Conservation (phyloP, 35 echinoderm and acorn worm species). For the Anneissia japonica region DNA sequence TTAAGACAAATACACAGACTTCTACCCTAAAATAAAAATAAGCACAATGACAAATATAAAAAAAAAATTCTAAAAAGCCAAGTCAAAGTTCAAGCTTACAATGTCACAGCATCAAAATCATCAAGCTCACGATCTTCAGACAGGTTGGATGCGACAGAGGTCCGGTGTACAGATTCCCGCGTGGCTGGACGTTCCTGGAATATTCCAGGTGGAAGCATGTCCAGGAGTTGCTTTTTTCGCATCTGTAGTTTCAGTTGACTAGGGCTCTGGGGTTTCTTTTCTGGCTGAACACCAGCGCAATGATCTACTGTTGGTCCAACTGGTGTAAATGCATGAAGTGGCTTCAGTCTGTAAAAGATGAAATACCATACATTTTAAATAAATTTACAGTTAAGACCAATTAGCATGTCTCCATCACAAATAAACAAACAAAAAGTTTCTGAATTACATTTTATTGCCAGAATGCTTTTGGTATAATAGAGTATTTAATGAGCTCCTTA, state of each 20-base stretch:
- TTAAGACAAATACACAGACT: too few species aligned
- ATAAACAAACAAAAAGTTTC: too few species aligned
- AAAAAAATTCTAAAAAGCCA: too few species aligned
- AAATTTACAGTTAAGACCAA: too few species aligned
- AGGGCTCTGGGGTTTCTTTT: conserved; percentile 45
- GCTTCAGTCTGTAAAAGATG: conserved; percentile 56
- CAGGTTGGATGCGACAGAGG: conserved; percentile 64
- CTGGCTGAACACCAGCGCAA: conserved; percentile 71
- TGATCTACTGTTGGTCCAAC: conserved; percentile 57
- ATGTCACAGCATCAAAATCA: conserved; percentile 24
- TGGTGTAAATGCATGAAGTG: conserved; percentile 76
- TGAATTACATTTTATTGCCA: too few species aligned
- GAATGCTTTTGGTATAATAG: too few species aligned
- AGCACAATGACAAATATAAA: too few species aligned
- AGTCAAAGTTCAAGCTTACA: not conserved
- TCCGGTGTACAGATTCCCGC: conserved; percentile 72
- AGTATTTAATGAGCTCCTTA: too few species aligned
- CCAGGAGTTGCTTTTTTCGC: conserved; percentile 69
- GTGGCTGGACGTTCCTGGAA: conserved; percentile 54
- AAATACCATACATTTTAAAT: not conserved
- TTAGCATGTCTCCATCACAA: too few species aligned
- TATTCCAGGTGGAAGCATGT: conserved; percentile 72
- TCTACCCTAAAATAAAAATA: too few species aligned
- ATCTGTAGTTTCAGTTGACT: conserved; percentile 60
- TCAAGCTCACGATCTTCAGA: conserved; percentile 28